Evolutionary conservation across 2,797 vertebrate species (phyloP).

Genomic region (Oreochromis grahami): DNA sequence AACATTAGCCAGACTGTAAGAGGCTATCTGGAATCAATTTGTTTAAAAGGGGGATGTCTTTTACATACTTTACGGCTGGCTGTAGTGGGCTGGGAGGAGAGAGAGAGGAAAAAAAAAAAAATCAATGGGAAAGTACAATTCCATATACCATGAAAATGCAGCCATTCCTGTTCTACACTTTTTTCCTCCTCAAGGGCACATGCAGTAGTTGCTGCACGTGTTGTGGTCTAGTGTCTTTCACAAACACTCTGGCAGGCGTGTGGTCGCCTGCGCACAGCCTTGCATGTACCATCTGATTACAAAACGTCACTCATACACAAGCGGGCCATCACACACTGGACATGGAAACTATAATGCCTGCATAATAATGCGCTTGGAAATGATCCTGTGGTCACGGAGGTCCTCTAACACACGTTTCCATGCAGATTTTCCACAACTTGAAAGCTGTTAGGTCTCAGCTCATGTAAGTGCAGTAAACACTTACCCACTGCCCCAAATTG

Average conservation of each 20-base stretch:
- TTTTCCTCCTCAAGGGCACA: background rate
- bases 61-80: background rate
- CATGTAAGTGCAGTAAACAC: constrained; percentile 22
- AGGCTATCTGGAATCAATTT: background rate
- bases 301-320: background rate
- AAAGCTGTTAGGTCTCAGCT: constrained; percentile 16
- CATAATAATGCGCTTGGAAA: constrained; percentile 3
- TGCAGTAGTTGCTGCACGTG: background rate
- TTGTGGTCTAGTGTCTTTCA: background rate
- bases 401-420: background rate
- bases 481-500: background rate
- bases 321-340: background rate
- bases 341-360: background rate
- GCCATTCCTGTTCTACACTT: background rate
- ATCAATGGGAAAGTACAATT: constrained; percentile 5
- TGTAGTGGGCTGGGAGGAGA: background rate
- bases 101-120: background rate
- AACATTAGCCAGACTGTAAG: background rate
- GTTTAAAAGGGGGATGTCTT: background rate
- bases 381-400: background rate
- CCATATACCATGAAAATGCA: background rate
- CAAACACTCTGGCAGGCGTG: background rate
- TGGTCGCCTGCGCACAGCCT: background rate
- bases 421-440: constrained; percentile 15
- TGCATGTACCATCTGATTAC: background rate